Evolutionary conservation across 2,888 invertebrate species (phyloP), one percentile per base, ranked within the genome.

Genomic region (Zeuzera pyrina): DNA sequence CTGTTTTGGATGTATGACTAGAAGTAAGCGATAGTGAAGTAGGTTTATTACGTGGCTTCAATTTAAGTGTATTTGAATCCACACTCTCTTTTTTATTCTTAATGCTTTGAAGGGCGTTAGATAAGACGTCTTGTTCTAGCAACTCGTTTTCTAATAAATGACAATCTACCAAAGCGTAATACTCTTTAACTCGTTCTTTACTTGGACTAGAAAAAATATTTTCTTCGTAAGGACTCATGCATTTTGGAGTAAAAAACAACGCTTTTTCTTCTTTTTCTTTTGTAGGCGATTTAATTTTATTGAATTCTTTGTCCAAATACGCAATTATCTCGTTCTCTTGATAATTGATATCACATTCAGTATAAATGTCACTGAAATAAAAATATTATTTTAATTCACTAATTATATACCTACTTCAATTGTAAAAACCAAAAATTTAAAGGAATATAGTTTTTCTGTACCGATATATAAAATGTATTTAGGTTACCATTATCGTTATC

Each of bases 51-150:
- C 52, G 57, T 41, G 57, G 60, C 22, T 49, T 37, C 34, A 39
- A 43, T 38, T 57, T 54, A 31, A 47, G 45, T 50, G 62, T 59
- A 41, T 49, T 55, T 34, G 51, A 38, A 40, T 60, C 53, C 33
- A 55, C 57, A 35, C 52, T 44, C n/a, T n/a, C n/a, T 59, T 70
- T 73, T 2, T 63, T 52, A 50, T 69, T 69, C 47, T 70, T 72
- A 36, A 85, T 83, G 35, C 72, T 74, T 38, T 79, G 67, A 58
- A 85, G 85, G 29, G 84, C 84, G 52, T 68, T 66, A 24, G 83
- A 81, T 22, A 86, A 61, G 26, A 66, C 77, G 52, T 85, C 85
- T 54, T 85, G 86, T 56, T 86, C 85, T 15, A 63, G 72, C 11
- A 85, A 64, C 54, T 86, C 86, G 49, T 73, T 77, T 29, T 85